Evolutionary conservation across 2,113 vertebrate species (phyloP).

Genomic region (Triplophysa dalaica): DNA sequence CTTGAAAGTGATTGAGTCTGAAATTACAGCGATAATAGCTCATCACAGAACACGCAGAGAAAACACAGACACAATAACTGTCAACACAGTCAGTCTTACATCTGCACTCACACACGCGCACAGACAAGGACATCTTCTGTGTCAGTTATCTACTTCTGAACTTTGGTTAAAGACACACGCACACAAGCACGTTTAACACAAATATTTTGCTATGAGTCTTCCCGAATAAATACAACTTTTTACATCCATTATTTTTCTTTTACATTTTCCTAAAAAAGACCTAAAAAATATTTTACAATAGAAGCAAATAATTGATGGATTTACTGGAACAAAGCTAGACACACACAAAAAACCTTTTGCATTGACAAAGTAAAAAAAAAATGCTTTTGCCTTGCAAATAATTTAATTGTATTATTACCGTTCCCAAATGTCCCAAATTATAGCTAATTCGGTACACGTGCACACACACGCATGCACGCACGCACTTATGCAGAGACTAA

Average conservation of each 20-base stretch:
- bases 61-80: constrained; percentile 51
- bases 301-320: too few relatives aligned
- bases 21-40: constrained; percentile 41
- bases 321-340: too few relatives aligned
- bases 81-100: constrained; percentile 50
- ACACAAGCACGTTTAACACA: constrained; percentile 19
- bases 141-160: constrained; percentile 8
- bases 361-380: too few relatives aligned
- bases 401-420: too few relatives aligned
- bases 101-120: constrained; percentile 6
- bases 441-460: background rate
- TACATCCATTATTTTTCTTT: too few relatives aligned
- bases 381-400: too few relatives aligned
- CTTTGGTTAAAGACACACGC: constrained; percentile 28
- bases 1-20: constrained; percentile 41
- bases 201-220: too few relatives aligned
- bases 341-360: too few relatives aligned
- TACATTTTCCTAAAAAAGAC: too few relatives aligned
- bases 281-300: constrained; percentile 23
- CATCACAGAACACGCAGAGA: constrained; percentile 33
- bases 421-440: background rate
- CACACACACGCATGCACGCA: constrained; percentile 37
- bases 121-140: constrained; percentile 9
- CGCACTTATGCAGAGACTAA: background rate
- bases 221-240: too few relatives aligned